Percentiles rank a stretch among this genome's conserved stretches.
These are phyloP conservation scores for Pseudomyrmex cubaensis DNA, from an alignment of 1,140 invertebrate genomes.

Conservation along the genomic window DNA sequence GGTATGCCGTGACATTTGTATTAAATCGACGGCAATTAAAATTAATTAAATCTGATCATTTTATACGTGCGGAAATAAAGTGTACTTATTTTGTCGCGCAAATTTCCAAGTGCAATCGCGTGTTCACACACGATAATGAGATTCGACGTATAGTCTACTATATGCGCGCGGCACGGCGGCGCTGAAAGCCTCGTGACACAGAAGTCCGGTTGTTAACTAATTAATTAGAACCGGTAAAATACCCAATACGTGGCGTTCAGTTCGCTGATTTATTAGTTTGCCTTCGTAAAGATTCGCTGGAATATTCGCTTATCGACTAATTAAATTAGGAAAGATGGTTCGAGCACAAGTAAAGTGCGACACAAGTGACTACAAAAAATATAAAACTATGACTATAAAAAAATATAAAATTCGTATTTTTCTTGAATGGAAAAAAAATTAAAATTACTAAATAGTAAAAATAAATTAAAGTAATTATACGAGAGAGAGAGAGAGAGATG, in stretches of 20 bases:
- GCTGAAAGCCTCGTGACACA: slow-evolving; percentile 2
- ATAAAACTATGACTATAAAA: slow-evolving; percentile 1
- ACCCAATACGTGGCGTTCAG: not conserved
- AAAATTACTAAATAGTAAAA: not conserved
- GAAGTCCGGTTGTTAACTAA: slow-evolving; percentile 47
- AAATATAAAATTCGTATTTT: not conserved
- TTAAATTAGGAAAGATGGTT: slow-evolving; percentile 31
- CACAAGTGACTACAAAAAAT: not conserved
- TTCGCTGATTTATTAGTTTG: slow-evolving; percentile 8
- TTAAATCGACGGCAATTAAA: slow-evolving; percentile 32
- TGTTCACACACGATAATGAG: slow-evolving; percentile 14
- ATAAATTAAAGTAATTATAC: slow-evolving; percentile 39
- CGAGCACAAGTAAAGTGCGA: not conserved
- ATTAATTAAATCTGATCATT: slow-evolving; percentile 23
- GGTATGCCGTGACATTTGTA: not conserved
- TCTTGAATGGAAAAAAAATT: not conserved
- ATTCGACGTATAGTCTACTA: not conserved
- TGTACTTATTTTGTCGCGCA: slow-evolving; percentile 6
- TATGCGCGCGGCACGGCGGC: not conserved
- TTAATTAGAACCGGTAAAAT: slow-evolving; percentile 42
- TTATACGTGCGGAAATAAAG: not conserved
- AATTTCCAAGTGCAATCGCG: slow-evolving; percentile 29
- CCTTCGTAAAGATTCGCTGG: slow-evolving; percentile 13
- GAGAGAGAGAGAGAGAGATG: not conserved
- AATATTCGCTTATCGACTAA: slow-evolving; percentile 38